A percentile compares a stretch with the other conserved stretches of the same genome.
phyloP scores from a whole-genome alignment of 2,113 vertebrate genomes.

The Oophaga pumilio region DNA sequence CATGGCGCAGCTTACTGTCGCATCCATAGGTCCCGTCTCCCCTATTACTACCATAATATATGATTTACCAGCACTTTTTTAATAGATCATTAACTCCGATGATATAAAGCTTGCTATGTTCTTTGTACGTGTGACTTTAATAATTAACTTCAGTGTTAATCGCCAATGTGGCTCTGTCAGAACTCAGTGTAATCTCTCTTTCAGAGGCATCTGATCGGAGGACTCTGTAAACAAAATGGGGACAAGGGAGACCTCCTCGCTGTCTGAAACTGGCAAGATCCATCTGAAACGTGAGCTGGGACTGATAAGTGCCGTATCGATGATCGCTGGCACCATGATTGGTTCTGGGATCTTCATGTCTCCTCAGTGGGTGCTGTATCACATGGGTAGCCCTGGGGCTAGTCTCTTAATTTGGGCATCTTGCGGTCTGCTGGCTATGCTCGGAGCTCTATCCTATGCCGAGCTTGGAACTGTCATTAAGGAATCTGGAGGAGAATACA shows the following conservation, averaged over 20 bases:
- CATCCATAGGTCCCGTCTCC: background rate
- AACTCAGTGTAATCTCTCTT: constrained; percentile 28
- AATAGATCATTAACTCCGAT: background rate
- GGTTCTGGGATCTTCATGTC: constrained; percentile 80
- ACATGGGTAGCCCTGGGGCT: constrained; percentile 77
- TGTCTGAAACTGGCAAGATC: constrained; percentile 46
- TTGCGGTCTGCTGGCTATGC: constrained; percentile 72
- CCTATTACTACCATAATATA: background rate
- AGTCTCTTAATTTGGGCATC: constrained; percentile 81
- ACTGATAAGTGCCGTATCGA: constrained; percentile 72
- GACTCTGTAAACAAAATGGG: constrained; percentile 54
- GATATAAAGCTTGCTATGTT: constrained; percentile 33
- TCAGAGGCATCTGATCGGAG: constrained; percentile 2
- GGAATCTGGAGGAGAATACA: constrained; percentile 83
- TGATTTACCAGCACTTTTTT: background rate
- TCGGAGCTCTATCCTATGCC: constrained; percentile 78
- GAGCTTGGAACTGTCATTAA: constrained; percentile 80
- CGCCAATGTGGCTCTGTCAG: background rate
- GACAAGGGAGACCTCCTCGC: constrained; percentile 29
- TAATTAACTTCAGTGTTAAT: constrained; percentile 67
- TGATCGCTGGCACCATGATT: constrained; percentile 82
- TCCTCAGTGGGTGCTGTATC: constrained; percentile 75
- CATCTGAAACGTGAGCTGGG: constrained; percentile 65
- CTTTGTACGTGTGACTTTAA: constrained; percentile 54
- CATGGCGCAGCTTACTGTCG: background rate